Evolutionary conservation across 1,140 invertebrate genomes (phyloP).

Genomic region (Cotesia chilonis): DNA sequence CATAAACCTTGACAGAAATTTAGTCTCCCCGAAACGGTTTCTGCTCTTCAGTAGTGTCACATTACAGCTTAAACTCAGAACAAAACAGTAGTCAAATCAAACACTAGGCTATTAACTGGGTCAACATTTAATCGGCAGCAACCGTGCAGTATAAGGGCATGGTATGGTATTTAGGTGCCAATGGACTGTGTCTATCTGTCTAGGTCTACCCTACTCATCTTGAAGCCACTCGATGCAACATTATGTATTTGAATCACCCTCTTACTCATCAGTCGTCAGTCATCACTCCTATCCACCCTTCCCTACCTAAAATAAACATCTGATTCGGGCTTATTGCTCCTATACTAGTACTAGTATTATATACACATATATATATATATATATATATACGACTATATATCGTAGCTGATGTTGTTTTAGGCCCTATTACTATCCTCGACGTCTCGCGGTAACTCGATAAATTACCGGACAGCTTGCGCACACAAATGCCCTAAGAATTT

Average conservation of each 20-base stretch:
- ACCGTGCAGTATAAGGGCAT: background rate
- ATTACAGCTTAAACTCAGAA: slow-evolving; percentile 15
- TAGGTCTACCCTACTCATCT: slow-evolving; percentile 9
- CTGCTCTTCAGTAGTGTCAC: background rate
- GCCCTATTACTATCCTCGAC: slow-evolving; percentile 21
- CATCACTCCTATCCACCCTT: background rate
- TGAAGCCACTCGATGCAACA: slow-evolving; percentile 29
- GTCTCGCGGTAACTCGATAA: slow-evolving; percentile 40
- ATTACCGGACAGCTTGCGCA: slow-evolving; percentile 39
- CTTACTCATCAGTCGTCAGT: background rate
- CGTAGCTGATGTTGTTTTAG: slow-evolving; percentile 55
- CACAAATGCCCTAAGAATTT: no score
- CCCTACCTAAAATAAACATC: slow-evolving; percentile 54
- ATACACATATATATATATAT: no score
- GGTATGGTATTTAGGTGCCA: slow-evolving; percentile 15
- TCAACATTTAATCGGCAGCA: slow-evolving; percentile 47
- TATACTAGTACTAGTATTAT: background rate
- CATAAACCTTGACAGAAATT: no score
- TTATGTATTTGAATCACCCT: background rate
- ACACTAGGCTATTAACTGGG: slow-evolving; percentile 59
- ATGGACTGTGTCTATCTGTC: background rate
- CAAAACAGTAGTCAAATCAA: slow-evolving; percentile 59
- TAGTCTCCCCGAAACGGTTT: no score
- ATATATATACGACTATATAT: no score
- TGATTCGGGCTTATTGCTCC: slow-evolving; percentile 42